phyloP scores from a whole-genome alignment of 1,140 invertebrate species.

The Drosophila truncata region DNA sequence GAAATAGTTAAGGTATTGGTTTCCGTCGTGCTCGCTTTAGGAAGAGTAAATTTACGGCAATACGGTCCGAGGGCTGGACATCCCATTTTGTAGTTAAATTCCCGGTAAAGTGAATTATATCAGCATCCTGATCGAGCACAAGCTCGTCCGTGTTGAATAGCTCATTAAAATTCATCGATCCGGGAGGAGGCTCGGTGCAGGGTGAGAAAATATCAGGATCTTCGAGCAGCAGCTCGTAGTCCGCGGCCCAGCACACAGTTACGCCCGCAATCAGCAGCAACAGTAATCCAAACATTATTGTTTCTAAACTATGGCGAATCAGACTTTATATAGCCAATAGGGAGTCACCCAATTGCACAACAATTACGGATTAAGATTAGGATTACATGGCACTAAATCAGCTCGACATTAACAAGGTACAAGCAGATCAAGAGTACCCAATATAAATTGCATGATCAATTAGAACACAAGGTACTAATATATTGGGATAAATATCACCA shows the following conservation, averaged over 20 bases:
- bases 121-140: slow-evolving; percentile 4
- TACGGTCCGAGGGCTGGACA: slow-evolving; percentile 51
- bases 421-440: neutral
- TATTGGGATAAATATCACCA: neutral
- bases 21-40: neutral
- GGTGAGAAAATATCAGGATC: slow-evolving; percentile 52
- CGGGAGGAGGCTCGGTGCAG: slow-evolving; percentile 39
- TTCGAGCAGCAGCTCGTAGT: slow-evolving; percentile 49
- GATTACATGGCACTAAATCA: neutral
- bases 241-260: slow-evolving; percentile 19
- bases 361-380: slow-evolving; percentile 2
- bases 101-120: slow-evolving; percentile 33
- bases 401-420: neutral
- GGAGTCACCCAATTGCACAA: neutral
- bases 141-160: slow-evolving; percentile 27
- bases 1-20: neutral
- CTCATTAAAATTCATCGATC: slow-evolving; percentile 4
- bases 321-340: slow-evolving; percentile 23
- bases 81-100: slow-evolving; percentile 41
- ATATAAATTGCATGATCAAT: neutral
- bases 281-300: slow-evolving; percentile 41
- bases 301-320: neutral
- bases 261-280: slow-evolving; percentile 23
- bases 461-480: neutral
- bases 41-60: slow-evolving; percentile 21